phyloP scores from a whole-genome alignment of 2,113 vertebrate genomes.

The Pygoscelis antarcticus region DNA sequence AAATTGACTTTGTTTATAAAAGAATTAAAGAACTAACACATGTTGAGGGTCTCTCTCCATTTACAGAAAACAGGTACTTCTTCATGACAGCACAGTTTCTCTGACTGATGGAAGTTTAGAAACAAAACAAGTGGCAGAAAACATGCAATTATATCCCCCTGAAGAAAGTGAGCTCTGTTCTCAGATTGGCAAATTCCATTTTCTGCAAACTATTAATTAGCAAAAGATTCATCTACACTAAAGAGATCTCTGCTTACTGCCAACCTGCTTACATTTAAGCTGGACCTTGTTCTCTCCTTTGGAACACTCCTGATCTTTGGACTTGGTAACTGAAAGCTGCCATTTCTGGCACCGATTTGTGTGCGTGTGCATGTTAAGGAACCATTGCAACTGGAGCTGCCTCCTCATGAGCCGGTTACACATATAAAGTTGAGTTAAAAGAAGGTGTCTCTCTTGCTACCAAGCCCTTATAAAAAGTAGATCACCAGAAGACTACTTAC shows the following conservation, averaged over 20 bases:
- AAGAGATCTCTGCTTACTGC: neutral
- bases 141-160: neutral
- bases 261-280: conserved; percentile 52
- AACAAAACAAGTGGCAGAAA: conserved; percentile 7
- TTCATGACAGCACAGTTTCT: neutral
- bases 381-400: conserved; percentile 36
- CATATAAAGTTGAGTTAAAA: neutral
- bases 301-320: conserved; percentile 78
- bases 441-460: neutral
- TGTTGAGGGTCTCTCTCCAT: neutral
- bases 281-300: conserved; percentile 74
- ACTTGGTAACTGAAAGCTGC: conserved; percentile 67
- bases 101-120: neutral
- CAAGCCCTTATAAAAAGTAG: neutral
- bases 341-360: conserved; percentile 13
- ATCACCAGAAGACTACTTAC: conserved; percentile 32
- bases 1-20: conserved; percentile 27
- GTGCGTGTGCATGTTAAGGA: neutral
- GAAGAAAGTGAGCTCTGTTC: neutral
- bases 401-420: conserved; percentile 33
- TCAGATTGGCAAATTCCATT: neutral
- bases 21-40: conserved; percentile 7
- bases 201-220: neutral
- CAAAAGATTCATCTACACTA: neutral
- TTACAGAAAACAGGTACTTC: neutral